Evolutionary conservation across 2,888 invertebrate species (phyloP), one percentile per base, ranked within the genome.

Genomic region (Teleogryllus oceanicus): DNA sequence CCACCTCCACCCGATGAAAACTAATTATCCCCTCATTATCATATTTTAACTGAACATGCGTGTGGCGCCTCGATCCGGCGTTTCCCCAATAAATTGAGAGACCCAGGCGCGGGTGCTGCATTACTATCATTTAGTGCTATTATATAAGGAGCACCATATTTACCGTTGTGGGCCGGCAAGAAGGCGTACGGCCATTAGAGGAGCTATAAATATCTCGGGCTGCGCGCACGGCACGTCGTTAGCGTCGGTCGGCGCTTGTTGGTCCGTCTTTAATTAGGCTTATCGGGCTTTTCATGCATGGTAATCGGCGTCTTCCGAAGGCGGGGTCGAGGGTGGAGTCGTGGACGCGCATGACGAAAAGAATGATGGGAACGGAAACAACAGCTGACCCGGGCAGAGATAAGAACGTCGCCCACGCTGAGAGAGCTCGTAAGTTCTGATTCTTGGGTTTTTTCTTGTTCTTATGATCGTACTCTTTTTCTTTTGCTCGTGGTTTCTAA

Each of bases 81-180:
- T 62, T 62, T n/a, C n/a, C n/a, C 62, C 62, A 62, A 62, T 62
- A 62, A 62, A 62, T 62, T 62, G 13, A 13, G n/a, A 62, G 37
- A 13, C n/a, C 16, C 13, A 62, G 62, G 62, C n/a, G 62, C 13
- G n/a, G 62, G 62, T 5, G 13, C 62, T 1, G 13, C n/a, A 62
- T 62, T n/a, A n/a, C 62, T 62, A 62, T 62, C n/a, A 62, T 62
- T 62, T 62, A 62, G 62, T 62, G 62, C 62, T 62, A 13, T 62
- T 62, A 62, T n/a, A 62, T 62, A 62, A 62, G 62, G 8, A 37
- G 37, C 37, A 62, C 62, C 13, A n/a, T 62, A 62, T 62, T 62
- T 62, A 62, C 62, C 62, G 62, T 62, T 62, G 16, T 62, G 13
- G 62, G 62, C n/a, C 62, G 62, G 62, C n/a, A 62, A 62, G 62